Evolutionary conservation across 2,113 vertebrate genomes (phyloP), one percentile per base, ranked within the genome.

Genomic region (Barbus barbus): DNA sequence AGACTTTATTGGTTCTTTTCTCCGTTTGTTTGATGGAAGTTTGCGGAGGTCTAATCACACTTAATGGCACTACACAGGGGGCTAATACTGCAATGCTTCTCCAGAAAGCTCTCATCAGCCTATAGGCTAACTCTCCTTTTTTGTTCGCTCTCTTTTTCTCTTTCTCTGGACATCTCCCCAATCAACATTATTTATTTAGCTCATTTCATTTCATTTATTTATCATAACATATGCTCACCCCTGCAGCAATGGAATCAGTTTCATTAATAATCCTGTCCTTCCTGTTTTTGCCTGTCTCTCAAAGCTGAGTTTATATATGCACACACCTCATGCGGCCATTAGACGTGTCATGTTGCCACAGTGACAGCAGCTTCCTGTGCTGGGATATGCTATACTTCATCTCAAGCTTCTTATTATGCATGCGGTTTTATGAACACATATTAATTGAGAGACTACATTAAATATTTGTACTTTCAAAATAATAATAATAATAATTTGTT

Each of bases 191-290:
- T 84, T 81, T 82, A 83, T 83, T 86, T 86, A 88, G 63, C 65
- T 73, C 44, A 67, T 84, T 86, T 31, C 56, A 72, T 83, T 87
- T 86, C 26, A 81, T 85, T 86, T 86, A 88, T 86, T 81, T 82
- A 88, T 86, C 75, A 86, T 44, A 87, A 84, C 83, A 83, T 75
- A 84, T 85, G 75, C 83, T 81, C 78, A 61, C 76, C 80, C 69
- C 63, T 38, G 33, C 81, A 79, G 84, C 84, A 63, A 78, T 82
- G 44, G 79, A 78, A 76, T 74, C 41, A 41, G 58, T 41, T 82
- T 86, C 48, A 86, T 83, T 76, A 84, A 87, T 85, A 80, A 81
- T 76, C 67, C 78, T 61, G 72, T 81, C 78, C 36, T 81, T 53
- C 69, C 84, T 85, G 77, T 51, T 41, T 75, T 77, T 53, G 11